Conservation (phyloP, 2,888 invertebrate species). For the Strigamia crassipes region DNA sequence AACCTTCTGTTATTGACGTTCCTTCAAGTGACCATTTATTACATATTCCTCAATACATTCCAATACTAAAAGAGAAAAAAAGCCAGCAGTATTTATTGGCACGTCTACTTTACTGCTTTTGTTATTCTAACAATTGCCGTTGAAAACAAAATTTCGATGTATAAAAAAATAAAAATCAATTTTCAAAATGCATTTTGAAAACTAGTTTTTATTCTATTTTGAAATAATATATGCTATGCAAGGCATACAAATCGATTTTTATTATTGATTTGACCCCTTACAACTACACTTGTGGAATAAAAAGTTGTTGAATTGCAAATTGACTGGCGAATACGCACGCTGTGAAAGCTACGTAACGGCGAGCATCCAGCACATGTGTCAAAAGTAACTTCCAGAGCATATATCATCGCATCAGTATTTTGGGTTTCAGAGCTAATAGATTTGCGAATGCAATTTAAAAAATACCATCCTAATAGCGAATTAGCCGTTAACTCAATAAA, state of each 20-base stretch:
- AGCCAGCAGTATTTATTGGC: slow-evolving; percentile 1
- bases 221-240: neutral
- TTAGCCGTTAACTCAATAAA: too few relatives aligned
- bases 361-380: too few relatives aligned
- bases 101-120: neutral
- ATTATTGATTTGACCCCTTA: slow-evolving; percentile 11
- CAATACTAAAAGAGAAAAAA: neutral
- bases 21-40: slow-evolving; percentile 24
- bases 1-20: slow-evolving; percentile 2
- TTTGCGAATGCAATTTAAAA: too few relatives aligned
- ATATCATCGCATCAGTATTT: too few relatives aligned
- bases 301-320: slow-evolving; percentile 29
- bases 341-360: too few relatives aligned
- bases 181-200: neutral
- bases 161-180: slow-evolving; percentile 8
- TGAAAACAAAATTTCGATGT: neutral
- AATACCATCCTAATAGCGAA: too few relatives aligned
- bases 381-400: too few relatives aligned
- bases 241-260: slow-evolving; percentile 15
- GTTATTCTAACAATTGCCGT: neutral
- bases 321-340: neutral
- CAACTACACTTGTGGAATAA: slow-evolving; percentile 20
- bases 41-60: slow-evolving; percentile 24
- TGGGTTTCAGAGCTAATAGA: too few relatives aligned
- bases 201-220: slow-evolving; percentile 1